These are phyloP conservation scores for Montipora cactus DNA, from an alignment of 64 coral and sea anemone genomes.

Conservation along the genomic window DNA sequence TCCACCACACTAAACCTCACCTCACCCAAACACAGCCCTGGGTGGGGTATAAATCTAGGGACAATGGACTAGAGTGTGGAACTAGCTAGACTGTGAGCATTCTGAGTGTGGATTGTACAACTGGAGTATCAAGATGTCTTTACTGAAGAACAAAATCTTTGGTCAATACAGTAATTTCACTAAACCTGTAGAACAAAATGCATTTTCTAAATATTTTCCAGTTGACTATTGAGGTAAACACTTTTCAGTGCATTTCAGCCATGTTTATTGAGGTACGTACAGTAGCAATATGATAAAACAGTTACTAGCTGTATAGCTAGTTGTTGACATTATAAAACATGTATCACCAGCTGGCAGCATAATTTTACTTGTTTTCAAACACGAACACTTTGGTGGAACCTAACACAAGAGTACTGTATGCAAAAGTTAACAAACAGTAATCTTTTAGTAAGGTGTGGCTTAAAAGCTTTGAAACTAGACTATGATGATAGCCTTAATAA, in stretches of 20 bases:
- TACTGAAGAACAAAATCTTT: slow-evolving; percentile 48
- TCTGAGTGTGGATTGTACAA: slow-evolving; percentile 25
- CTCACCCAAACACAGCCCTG: too few relatives aligned
- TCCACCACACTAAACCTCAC: not conserved
- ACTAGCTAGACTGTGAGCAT: slow-evolving; percentile 27
- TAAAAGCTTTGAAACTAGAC: too few relatives aligned
- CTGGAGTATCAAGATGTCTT: slow-evolving; percentile 43
- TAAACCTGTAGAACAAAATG: slow-evolving; percentile 32
- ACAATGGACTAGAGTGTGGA: slow-evolving; percentile 22
- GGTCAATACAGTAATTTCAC: not conserved
- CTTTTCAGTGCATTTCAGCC: slow-evolving; percentile 3
- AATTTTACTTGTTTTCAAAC: too few relatives aligned
- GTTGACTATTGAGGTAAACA: slow-evolving; percentile 24
- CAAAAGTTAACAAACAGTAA: too few relatives aligned
- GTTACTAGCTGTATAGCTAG: slow-evolving; percentile 35
- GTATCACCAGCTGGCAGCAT: too few relatives aligned
- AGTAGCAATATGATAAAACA: not conserved
- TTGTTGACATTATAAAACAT: too few relatives aligned
- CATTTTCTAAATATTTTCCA: slow-evolving; percentile 5
- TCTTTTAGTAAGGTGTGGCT: too few relatives aligned
- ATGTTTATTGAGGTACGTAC: slow-evolving; percentile 11
- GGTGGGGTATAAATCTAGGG: not conserved
- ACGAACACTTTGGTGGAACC: too few relatives aligned
- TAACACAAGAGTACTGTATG: too few relatives aligned
- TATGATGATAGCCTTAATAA: too few relatives aligned